Evolutionary conservation across 2,113 vertebrate species (phyloP).

Genomic region (Setophaga petechia): DNA sequence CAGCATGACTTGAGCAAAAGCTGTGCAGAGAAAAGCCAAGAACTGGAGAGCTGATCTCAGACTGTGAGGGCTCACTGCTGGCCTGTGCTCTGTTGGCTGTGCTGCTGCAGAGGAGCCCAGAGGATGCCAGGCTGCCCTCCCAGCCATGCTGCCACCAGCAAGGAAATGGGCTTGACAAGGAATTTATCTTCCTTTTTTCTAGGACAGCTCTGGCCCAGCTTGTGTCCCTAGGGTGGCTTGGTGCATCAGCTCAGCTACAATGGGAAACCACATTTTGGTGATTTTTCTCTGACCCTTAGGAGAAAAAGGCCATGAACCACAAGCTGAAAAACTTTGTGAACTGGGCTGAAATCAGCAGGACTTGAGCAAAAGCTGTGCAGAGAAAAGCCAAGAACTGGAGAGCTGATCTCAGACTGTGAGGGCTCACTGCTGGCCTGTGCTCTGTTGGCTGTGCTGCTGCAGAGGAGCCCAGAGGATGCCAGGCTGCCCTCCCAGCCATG

Average conservation of each 20-base stretch:
- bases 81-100: not conserved
- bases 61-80: not conserved
- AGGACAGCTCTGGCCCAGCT: not conserved
- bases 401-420: not conserved
- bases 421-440: not conserved
- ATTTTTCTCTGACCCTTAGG: not conserved
- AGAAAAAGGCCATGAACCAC: not conserved
- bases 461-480: not conserved
- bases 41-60: not conserved
- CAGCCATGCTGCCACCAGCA: accelerated
- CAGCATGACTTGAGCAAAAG: not conserved
- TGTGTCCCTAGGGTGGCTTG: not conserved
- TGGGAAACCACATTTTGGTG: not conserved
- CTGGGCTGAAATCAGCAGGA: not conserved
- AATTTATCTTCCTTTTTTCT: not conserved
- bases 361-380: not conserved
- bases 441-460: not conserved
- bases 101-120: not conserved
- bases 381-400: not conserved
- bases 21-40: not conserved
- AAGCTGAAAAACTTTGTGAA: not conserved
- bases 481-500: not conserved
- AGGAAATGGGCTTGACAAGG: not conserved
- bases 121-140: not conserved
- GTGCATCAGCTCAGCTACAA: not conserved